Percentiles rank a stretch among this genome's conserved stretches.
phyloP scores from a whole-genome alignment of 2,113 vertebrate genomes.

The Poeciliopsis turrubarensis region DNA sequence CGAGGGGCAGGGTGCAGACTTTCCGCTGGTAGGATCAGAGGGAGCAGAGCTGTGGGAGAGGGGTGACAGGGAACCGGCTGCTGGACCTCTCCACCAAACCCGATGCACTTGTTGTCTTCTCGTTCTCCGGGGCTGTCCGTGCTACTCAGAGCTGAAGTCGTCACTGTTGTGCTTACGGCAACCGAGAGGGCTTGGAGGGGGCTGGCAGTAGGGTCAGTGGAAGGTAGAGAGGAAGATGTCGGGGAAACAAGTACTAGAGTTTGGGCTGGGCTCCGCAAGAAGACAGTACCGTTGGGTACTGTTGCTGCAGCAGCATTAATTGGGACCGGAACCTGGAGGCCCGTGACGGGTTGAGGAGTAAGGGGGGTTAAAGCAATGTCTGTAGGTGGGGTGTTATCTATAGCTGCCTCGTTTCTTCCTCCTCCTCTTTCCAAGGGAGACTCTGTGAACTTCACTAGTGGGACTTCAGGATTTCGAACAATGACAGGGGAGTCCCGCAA shows the following conservation, averaged over 20 bases:
- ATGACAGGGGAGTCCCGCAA: conserved; percentile 90
- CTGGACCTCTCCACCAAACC: conserved; percentile 75
- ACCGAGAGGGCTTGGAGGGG: conserved; percentile 76
- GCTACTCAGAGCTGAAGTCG: conserved; percentile 56
- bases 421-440: conserved; percentile 75
- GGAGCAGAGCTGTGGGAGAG: conserved; percentile 89
- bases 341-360: conserved; percentile 64
- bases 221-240: conserved; percentile 70
- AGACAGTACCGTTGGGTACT: conserved; percentile 74
- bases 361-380: conserved; percentile 59
- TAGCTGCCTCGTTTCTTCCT: conserved; percentile 41
- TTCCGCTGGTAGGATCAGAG: conserved; percentile 88
- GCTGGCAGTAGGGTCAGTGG: conserved; percentile 53
- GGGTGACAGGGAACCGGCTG: conserved; percentile 92
- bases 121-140: conserved; percentile 53
- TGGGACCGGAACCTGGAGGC: conserved; percentile 88
- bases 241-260: conserved; percentile 79
- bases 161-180: conserved; percentile 68
- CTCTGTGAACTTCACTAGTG: conserved; percentile 87
- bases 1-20: conserved; percentile 87
- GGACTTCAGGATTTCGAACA: conserved; percentile 90
- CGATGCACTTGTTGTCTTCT: conserved; percentile 54
- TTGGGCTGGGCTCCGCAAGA: conserved; percentile 74
- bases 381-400: conserved; percentile 55
- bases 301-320: conserved; percentile 83